Base-by-base conservation (phyloP, 2,888 invertebrate genomes). In the Hypena proboscidalis region DNA sequence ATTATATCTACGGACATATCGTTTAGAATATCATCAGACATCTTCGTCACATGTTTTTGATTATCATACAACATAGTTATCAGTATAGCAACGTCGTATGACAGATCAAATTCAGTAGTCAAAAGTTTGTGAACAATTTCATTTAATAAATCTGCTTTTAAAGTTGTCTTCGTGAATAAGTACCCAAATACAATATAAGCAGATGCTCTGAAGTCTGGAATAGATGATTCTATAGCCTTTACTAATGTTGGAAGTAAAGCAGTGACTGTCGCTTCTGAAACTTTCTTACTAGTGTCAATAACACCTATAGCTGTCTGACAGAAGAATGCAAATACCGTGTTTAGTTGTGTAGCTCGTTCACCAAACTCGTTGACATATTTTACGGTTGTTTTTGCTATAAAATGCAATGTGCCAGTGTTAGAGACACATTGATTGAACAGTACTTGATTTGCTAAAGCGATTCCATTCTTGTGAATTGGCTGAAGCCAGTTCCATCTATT, bases 261-360 rank as follows among this genome's bases (percentile, higher is more conserved):
- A 30, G 93, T 92, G 1, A 98, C 78, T 38, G 96, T 93, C 48
- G 92, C 77, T 74, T 95, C 95, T 33, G 92, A 85, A 4, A 95
- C 70, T 38, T 80, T 74, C 25, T 89, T 72, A 0, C 90, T 82
- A 21, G 91, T 85, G 45, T 95, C 93, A 6, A 96, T 88, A 19
- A 94, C 93, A 2, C 96, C 96, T 20, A 96, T 92, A 0, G 95
- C 87, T 0, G 95, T 93, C 7, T 95, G 94, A 34, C 95, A 95
- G 74, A 95, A 97, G 81, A 98, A 98, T 4, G 95, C 95, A 70
- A 95, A 94, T 1, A 96, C 91, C 0, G 95, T 94, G 36, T 94
- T 94, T 5, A 97, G 80, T 22, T 92, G 87, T 22, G 90, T 81
- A 0, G 94, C 93, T 46, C 93, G 87, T 2, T 92, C 83, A 1